A percentile compares a stretch with the other conserved stretches of the same genome.
These are phyloP conservation scores for Decapterus maruadsi DNA, from an alignment of 2,797 vertebrate genomes.

Conservation along the genomic window DNA sequence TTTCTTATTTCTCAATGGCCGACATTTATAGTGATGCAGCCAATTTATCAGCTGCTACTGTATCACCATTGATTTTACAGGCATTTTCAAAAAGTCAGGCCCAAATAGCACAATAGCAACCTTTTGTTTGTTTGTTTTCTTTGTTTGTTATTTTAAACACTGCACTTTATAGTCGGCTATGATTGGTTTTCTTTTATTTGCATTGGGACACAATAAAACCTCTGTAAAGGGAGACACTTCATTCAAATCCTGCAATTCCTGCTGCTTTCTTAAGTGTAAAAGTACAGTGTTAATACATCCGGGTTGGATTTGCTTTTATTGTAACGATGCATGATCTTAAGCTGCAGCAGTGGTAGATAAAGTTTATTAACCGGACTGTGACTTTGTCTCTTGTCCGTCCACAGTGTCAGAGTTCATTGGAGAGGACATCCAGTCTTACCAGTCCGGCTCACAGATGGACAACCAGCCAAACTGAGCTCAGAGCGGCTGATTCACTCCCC, in stretches of 20 bases:
- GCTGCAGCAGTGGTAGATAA: too few relatives aligned
- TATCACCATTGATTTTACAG: too few relatives aligned
- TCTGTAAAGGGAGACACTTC: background rate
- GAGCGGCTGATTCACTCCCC: slow-evolving; percentile 29
- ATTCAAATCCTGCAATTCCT: background rate
- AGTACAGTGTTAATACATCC: too few relatives aligned
- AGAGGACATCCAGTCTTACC: slow-evolving; percentile 91
- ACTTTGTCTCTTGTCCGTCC: slow-evolving; percentile 39
- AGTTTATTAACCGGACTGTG: background rate
- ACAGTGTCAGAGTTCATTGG: slow-evolving; percentile 95
- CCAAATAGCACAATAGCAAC: too few relatives aligned
- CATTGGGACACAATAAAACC: background rate
- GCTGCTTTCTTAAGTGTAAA: too few relatives aligned
- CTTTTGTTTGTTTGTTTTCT: too few relatives aligned
- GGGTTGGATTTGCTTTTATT: background rate
- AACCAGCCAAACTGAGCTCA: slow-evolving; percentile 82
- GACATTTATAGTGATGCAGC: background rate
- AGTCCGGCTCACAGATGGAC: slow-evolving; percentile 83
- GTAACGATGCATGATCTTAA: background rate
- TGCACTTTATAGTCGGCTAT: too few relatives aligned
- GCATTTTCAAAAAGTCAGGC: too few relatives aligned
- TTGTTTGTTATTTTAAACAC: too few relatives aligned
- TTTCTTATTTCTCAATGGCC: background rate
- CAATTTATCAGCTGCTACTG: background rate
- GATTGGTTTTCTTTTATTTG: background rate